Percentiles rank a stretch among this genome's conserved stretches.
Conservation (phyloP, 2,797 vertebrate genomes). For the Salarias fasciatus region DNA sequence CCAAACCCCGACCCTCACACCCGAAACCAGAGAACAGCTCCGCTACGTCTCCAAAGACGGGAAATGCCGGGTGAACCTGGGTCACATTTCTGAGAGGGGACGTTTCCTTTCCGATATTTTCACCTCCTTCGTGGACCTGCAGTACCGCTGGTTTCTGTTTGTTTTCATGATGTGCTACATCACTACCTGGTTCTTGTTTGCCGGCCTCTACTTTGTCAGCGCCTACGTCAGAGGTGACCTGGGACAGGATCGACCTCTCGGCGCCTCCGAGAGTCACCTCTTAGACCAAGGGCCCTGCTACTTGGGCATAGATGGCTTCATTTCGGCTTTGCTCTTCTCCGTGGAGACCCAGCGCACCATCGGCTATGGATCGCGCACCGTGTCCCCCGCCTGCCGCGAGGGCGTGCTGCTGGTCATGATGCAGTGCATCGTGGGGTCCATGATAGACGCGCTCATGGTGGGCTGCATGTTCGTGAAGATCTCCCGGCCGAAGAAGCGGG, state of each 20-base stretch:
- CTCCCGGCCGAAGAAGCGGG: conserved; percentile 47
- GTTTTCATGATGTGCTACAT: conserved; percentile 57
- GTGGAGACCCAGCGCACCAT: conserved; percentile 56
- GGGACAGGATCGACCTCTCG: neutral
- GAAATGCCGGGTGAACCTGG: conserved; percentile 53
- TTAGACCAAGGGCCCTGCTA: conserved; percentile 21
- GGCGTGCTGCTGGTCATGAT: conserved; percentile 50
- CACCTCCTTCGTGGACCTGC: conserved; percentile 44
- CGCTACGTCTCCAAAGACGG: conserved; percentile 58
- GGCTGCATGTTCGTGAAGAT: conserved; percentile 62
- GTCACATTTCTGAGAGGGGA: conserved; percentile 51
- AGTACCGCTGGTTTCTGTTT: conserved; percentile 52
- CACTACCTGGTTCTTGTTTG: conserved; percentile 52
- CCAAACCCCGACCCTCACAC: conserved; percentile 47
- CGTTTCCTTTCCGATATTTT: conserved; percentile 61
- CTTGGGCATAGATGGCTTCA: conserved; percentile 41
- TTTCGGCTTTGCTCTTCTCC: conserved; percentile 52
- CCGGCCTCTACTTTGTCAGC: conserved; percentile 44
- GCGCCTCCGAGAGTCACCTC: neutral
- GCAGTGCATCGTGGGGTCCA: conserved; percentile 52
- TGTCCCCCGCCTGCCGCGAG: conserved; percentile 37
- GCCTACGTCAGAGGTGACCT: conserved; percentile 41
- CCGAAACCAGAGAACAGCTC: conserved; percentile 47
- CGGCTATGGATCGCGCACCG: conserved; percentile 48
- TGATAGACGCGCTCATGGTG: conserved; percentile 58